Evolutionary conservation across 2,797 vertebrate genomes (phyloP).

Genomic region (Scarus forsteni): DNA sequence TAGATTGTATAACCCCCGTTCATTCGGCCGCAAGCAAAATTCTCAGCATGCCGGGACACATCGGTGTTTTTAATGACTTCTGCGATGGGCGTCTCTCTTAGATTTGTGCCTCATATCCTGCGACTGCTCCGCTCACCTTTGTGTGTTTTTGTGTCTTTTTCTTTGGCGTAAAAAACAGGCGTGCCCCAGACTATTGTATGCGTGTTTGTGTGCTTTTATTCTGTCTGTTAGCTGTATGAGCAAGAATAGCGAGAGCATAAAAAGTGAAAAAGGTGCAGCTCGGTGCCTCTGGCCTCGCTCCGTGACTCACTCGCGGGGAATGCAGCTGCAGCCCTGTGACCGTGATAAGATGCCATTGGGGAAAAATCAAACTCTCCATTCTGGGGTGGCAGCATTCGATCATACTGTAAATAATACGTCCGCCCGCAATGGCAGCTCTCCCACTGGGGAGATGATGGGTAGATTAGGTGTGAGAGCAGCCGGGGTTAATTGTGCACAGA

Average conservation of each 20-base stretch:
- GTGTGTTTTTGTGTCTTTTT: slow-evolving; percentile 18
- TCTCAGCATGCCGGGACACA: slow-evolving; percentile 32
- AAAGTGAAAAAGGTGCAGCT: slow-evolving; percentile 66
- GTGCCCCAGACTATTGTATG: slow-evolving; percentile 35
- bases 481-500: slow-evolving; percentile 56
- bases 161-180: slow-evolving; percentile 34
- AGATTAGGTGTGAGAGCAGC: slow-evolving; percentile 55
- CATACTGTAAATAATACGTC: slow-evolving; percentile 74
- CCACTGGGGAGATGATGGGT: slow-evolving; percentile 49
- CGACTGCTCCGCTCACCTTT: slow-evolving; percentile 30
- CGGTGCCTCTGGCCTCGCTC: slow-evolving; percentile 50
- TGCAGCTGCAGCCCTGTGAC: slow-evolving; percentile 71
- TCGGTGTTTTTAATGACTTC: slow-evolving; percentile 4
- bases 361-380: slow-evolving; percentile 74
- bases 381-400: slow-evolving; percentile 55
- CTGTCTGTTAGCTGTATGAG: slow-evolving; percentile 40
- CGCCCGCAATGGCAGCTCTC: slow-evolving; percentile 43
- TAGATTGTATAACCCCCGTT: slow-evolving; percentile 44
- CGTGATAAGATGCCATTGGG: slow-evolving; percentile 79
- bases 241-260: slow-evolving; percentile 30
- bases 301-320: slow-evolving; percentile 82
- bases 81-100: background rate
- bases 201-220: slow-evolving; percentile 28
- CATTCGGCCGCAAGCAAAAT: slow-evolving; percentile 16
- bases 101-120: slow-evolving; percentile 38